Evolutionary conservation across 2,888 invertebrate genomes (phyloP), one percentile per base, ranked within the genome.

Genomic region (Orthosia gracilis): DNA sequence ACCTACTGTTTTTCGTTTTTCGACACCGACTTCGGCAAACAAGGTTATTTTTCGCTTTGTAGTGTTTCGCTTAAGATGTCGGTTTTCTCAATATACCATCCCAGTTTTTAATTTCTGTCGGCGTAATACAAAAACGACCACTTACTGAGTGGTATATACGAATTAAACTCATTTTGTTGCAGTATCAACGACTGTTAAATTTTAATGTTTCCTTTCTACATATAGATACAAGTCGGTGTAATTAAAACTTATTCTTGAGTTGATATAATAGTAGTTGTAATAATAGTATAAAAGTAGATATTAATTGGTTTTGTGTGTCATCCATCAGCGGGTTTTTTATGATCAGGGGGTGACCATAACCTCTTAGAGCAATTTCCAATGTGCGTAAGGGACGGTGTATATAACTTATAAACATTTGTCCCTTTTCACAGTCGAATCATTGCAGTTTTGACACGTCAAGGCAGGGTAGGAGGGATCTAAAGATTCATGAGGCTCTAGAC

Each of bases 151-250:
- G 17, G 47, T 40, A 40, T 64, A 67, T 54, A 63, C 40, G 47
- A 54, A 54, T 63, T 62, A 57, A 72, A 57, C 13, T 67, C 63
- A 78, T 78, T 72, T 78, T 78, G 72, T 72, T 47, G 40, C 57
- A 17, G 50, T 62, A 72, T 58, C 57, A 67, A 26, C 23, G 26
- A 21, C 49, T 49, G 49, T 62, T 63, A 26, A 72, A 5, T 49
- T 72, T 78, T 78, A 58, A 78, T 72, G 72, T 72, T 77, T 70
- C 70, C 59, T 55, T 70, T 76, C 45, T 18, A 63, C 31, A 31
- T 31, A 31, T 31, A 31, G 31, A 31, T 31, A 31, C n/a, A 49
- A 54, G 59, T 17, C 26, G 18, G 15, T 55, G 21, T 45, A 45
- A 54, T 68, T 45, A 67, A 62, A 76, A 50, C 21, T 26, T 55